phyloP scores from a whole-genome alignment of 2,888 invertebrate species.

The Strigamia transsilvanica region DNA sequence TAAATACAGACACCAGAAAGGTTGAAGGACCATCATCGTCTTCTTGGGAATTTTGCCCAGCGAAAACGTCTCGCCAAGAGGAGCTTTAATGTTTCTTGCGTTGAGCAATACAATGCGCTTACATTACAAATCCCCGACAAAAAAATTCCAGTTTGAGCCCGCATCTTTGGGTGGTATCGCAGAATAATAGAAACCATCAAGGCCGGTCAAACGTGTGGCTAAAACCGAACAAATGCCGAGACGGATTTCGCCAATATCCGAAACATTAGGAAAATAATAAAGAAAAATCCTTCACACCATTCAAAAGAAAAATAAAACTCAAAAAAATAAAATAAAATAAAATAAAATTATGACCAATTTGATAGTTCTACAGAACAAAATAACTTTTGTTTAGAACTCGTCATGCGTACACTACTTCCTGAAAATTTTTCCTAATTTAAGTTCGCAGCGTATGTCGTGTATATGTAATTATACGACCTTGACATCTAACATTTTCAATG shows the following conservation, averaged over 20 bases:
- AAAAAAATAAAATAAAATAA: neutral
- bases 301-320: no score
- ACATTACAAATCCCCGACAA: constrained; percentile 2
- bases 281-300: no score
- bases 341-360: no score
- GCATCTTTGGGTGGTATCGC: no score
- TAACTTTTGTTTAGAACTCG: neutral
- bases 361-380: no score
- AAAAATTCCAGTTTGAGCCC: neutral
- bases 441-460: neutral
- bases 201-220: no score
- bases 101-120: neutral
- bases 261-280: no score
- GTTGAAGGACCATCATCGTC: neutral
- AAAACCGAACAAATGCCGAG: no score
- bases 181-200: no score
- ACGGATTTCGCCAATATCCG: no score
- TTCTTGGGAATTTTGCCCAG: constrained; percentile 8
- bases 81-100: neutral
- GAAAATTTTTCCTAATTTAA: neutral
- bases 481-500: neutral
- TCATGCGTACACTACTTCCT: neutral
- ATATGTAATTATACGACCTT: neutral
- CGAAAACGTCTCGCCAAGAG: neutral
- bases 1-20: constrained; percentile 3